These are phyloP conservation scores for Tanytarsus gracilentus DNA, from an alignment of 2,888 invertebrate genomes.

Conservation along the genomic window DNA sequence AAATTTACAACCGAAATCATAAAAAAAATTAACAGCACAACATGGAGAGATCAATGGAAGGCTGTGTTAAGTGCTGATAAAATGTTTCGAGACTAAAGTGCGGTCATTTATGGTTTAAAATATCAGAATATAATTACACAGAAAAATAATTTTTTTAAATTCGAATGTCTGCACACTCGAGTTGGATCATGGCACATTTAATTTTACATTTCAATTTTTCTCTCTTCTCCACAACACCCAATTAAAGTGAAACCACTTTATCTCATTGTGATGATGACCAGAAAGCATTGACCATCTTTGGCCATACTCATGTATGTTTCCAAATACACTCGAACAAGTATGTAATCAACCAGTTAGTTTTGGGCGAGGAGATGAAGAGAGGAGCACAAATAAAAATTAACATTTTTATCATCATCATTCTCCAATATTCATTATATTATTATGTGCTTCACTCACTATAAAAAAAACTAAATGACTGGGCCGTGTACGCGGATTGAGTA, in stretches of 20 bases:
- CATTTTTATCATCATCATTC: constrained; percentile 14
- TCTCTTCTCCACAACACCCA: background rate
- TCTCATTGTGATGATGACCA: background rate
- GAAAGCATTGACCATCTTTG: constrained; percentile 2
- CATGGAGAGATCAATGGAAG: background rate
- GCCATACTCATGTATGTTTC: background rate
- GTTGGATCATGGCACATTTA: too few species aligned
- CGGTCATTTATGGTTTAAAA: too few species aligned
- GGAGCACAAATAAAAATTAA: constrained; percentile 4
- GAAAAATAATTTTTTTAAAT: background rate
- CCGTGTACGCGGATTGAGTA: too few species aligned
- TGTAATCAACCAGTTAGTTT: too few species aligned
- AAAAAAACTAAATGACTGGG: background rate
- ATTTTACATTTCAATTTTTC: background rate
- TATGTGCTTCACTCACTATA: background rate
- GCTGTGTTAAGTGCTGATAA: background rate
- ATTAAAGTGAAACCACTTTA: constrained; percentile 8
- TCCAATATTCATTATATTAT: constrained; percentile 4
- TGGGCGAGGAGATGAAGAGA: background rate
- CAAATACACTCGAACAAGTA: too few species aligned
- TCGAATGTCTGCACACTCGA: background rate
- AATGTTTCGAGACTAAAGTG: background rate
- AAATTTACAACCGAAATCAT: constrained; percentile 16
- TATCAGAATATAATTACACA: too few species aligned
- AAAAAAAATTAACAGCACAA: constrained; percentile 14